These are phyloP conservation scores for Leptura quadrifasciata DNA, from an alignment of 2,888 invertebrate species.

Conservation along the genomic window DNA sequence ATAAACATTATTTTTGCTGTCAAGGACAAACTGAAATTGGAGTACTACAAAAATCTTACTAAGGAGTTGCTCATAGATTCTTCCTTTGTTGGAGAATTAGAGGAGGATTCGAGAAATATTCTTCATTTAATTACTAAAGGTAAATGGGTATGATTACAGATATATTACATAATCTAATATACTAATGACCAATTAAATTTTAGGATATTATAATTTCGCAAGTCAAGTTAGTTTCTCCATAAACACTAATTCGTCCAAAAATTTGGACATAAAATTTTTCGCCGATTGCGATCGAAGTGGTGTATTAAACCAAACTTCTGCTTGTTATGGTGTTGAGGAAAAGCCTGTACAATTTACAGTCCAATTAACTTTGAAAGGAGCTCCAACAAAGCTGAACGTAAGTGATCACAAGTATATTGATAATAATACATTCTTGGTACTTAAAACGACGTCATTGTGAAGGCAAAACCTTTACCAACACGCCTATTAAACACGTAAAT, in stretches of 20 bases:
- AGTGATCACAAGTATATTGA: neutral
- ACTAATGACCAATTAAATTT: neutral
- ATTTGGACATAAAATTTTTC: constrained; percentile 81
- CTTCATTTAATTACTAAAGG: constrained; percentile 88
- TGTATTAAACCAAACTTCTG: constrained; percentile 70
- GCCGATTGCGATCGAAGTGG: constrained; percentile 80
- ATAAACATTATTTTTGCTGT: constrained; percentile 93
- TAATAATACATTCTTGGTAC: no score
- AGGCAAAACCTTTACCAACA: no score
- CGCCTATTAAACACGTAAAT: no score
- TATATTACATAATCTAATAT: neutral
- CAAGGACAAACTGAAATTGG: constrained; percentile 78
- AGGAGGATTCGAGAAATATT: constrained; percentile 90
- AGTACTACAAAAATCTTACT: constrained; percentile 81
- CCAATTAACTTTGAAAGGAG: constrained; percentile 77
- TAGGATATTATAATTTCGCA: constrained; percentile 72
- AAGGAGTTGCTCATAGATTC: constrained; percentile 81
- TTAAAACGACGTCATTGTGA: no score
- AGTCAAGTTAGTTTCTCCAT: constrained; percentile 78
- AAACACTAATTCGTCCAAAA: constrained; percentile 77
- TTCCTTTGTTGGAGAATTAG: constrained; percentile 86
- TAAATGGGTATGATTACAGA: constrained; percentile 8
- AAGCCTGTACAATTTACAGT: constrained; percentile 80
- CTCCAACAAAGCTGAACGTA: constrained; percentile 72
- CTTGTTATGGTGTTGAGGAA: constrained; percentile 80